A percentile compares a stretch with the other conserved stretches of the same genome.
These are phyloP conservation scores for Cheiracanthium punctorium DNA, from an alignment of 2,888 invertebrate species.

Conservation along the genomic window DNA sequence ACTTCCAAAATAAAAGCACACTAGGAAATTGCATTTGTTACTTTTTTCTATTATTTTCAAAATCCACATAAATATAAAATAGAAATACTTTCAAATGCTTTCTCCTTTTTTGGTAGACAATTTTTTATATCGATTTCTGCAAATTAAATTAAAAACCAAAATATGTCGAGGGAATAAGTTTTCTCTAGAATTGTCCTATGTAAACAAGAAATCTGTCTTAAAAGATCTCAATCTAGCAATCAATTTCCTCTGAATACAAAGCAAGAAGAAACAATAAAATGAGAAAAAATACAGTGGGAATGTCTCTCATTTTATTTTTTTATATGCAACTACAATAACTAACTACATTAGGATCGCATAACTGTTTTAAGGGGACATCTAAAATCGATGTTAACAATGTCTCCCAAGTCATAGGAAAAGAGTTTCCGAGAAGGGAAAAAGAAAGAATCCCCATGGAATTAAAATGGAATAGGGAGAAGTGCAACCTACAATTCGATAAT, in stretches of 20 bases:
- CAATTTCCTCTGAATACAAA: constrained; percentile 25
- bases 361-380: constrained; percentile 47
- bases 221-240: constrained; percentile 28
- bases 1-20: too few species aligned
- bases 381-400: constrained; percentile 66
- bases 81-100: too few species aligned
- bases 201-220: constrained; percentile 5
- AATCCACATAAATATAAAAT: too few species aligned
- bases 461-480: not conserved
- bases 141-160: too few species aligned
- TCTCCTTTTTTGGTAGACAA: too few species aligned
- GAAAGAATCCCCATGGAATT: constrained; percentile 7
- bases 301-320: not conserved
- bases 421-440: constrained; percentile 36
- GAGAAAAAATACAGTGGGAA: not conserved
- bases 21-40: too few species aligned
- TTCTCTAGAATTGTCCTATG: not conserved
- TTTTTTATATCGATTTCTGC: too few species aligned
- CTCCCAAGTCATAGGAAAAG: constrained; percentile 49
- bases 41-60: too few species aligned
- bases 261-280: not conserved
- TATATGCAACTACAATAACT: constrained; percentile 40
- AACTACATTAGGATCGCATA: constrained; percentile 61
- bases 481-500: not conserved
- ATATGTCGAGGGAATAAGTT: too few species aligned